A percentile compares a stretch with the other conserved stretches of the same genome.
Evolutionary conservation across 2,113 vertebrate genomes (phyloP).

Genomic region (Anolis sagrei): DNA sequence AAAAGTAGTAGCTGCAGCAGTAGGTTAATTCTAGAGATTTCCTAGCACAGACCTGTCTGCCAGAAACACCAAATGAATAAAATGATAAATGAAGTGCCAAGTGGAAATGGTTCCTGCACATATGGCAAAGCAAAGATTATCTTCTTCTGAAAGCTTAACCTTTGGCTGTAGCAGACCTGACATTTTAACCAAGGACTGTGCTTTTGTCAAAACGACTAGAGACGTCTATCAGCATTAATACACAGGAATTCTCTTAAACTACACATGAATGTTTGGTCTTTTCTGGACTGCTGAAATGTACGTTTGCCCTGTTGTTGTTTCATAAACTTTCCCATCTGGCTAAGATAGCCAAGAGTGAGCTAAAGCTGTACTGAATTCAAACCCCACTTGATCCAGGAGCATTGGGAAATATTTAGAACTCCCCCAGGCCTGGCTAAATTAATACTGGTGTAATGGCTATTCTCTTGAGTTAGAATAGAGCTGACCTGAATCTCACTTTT

Average conservation of each 20-base stretch:
- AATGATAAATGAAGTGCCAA: constrained; percentile 19
- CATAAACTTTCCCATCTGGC: background rate
- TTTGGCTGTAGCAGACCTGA: constrained; percentile 7
- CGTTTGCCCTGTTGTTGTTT: background rate
- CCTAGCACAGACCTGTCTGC: background rate
- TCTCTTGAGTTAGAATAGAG: too few relatives aligned
- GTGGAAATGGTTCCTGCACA: background rate
- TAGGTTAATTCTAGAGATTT: background rate
- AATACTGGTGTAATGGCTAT: too few relatives aligned
- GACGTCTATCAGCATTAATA: constrained; percentile 10
- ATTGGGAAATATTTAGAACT: too few relatives aligned
- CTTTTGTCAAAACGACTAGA: constrained; percentile 21
- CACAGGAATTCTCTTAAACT: background rate
- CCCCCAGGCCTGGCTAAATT: too few relatives aligned
- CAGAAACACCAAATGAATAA: constrained; percentile 19
- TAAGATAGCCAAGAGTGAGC: too few relatives aligned
- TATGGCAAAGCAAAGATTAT: constrained; percentile 24
- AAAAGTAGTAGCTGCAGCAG: background rate
- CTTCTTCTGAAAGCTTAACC: constrained; percentile 19
- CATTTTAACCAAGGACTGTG: constrained; percentile 23
- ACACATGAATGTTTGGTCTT: constrained; percentile 4
- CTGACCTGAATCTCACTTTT: too few relatives aligned
- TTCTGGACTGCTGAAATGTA: background rate
- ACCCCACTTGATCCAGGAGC: too few relatives aligned
- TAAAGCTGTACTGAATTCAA: too few relatives aligned